Base-by-base conservation (phyloP, 2,113 vertebrate species). In the Hyperoodon ampullatus region DNA sequence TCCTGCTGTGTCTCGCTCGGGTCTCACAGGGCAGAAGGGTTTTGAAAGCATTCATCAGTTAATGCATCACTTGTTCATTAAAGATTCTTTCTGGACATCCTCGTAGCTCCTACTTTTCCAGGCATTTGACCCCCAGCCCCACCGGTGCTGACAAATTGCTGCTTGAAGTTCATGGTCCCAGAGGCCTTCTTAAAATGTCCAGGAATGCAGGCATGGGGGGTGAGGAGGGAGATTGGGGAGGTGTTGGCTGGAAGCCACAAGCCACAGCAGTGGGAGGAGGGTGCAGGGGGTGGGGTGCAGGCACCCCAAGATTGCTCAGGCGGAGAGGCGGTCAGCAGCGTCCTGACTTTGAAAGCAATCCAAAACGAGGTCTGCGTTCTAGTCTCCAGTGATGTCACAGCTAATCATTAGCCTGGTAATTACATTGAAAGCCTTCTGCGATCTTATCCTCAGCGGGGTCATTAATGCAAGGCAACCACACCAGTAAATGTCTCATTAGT, bases 401-500 rank as follows among this genome's bases (percentile, higher is more conserved):
- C 98, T 97, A 82, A 96, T 98, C 98, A 98, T 98, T 98, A 98
- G 98, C 30, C 95, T 53, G 97, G 98, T 98, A 98, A 99, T 99
- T 99, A 99, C 98, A 97, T 21, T 98, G 98, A 98, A 98, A 99
- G 98, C 97, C 98, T 98, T 98, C 98, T 97, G 98, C 97, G 92
- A 97, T 98, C 91, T 97, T 94, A 97, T 98, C 98, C 98, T 98
- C 98, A 61, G 96, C 98, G 98, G 98, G 98, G 98, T 98, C 98
- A 98, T 99, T 98, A 98, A 98, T 98, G 98, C 98, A 97, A 97
- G 97, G 97, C 98, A 96, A 95, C 98, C 95, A 90, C 98, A 97
- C 98, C 98, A 96, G 96, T 97, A 98, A 99, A 98, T 98, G 98
- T 98, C 99, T 99, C 98, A 98, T 99, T 98, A 98, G 98, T 99